phyloP scores from a whole-genome alignment of 2,113 vertebrate genomes.

The Mobula hypostoma region DNA sequence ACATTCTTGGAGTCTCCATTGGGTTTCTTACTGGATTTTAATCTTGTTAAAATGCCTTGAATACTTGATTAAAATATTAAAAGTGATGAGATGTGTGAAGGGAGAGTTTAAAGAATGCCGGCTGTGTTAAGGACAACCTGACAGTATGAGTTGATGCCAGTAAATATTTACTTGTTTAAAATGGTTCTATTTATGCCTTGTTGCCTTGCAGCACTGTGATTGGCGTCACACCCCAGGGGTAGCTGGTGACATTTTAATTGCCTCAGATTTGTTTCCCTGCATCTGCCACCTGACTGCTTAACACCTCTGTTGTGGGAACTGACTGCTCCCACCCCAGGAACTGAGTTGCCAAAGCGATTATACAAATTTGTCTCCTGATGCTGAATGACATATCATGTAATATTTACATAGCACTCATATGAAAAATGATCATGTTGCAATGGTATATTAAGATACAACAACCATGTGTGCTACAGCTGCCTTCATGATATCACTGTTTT shows the following conservation, averaged over 20 bases:
- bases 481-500: neutral
- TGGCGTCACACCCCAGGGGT: constrained; percentile 25
- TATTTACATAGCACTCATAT: constrained; percentile 13
- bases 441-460: neutral
- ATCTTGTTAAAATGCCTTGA: neutral
- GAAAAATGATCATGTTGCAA: constrained; percentile 26
- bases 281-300: constrained; percentile 24
- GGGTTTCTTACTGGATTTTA: neutral
- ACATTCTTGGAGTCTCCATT: neutral
- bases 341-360: constrained; percentile 12
- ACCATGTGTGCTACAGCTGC: neutral
- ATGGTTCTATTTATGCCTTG: constrained; percentile 33
- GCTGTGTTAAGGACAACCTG: neutral
- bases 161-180: constrained; percentile 33
- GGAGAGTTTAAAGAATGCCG: constrained; percentile 1
- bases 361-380: constrained; percentile 29
- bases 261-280: constrained; percentile 26
- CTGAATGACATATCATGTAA: constrained; percentile 26
- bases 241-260: constrained; percentile 25
- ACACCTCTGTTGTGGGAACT: neutral
- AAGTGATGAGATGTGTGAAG: neutral
- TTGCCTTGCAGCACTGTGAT: neutral
- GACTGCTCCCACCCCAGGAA: neutral
- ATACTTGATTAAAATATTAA: neutral
- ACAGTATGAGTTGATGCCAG: constrained; percentile 13